Conservation (phyloP, 2,797 vertebrate genomes). For the Allobates femoralis region DNA sequence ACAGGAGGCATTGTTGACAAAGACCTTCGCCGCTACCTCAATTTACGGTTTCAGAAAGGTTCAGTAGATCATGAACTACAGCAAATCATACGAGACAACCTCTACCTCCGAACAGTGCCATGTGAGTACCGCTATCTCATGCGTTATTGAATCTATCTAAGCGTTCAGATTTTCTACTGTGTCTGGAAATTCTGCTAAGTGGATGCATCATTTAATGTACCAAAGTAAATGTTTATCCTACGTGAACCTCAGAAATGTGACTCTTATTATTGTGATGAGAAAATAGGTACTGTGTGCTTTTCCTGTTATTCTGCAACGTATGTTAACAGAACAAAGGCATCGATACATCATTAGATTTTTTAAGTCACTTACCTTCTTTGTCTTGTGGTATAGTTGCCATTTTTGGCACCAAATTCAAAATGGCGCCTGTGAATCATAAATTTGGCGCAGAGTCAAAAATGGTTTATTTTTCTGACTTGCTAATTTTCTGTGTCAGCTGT, state of each 20-base stretch:
- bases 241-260: not conserved
- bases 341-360: no score
- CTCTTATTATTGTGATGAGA: not conserved
- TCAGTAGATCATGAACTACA: conserved; percentile 98
- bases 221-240: not conserved
- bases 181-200: not conserved
- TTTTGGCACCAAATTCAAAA: no score
- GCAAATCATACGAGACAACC: conserved; percentile 98
- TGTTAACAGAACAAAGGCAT: no score
- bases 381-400: no score
- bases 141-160: not conserved
- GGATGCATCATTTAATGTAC: not conserved
- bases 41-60: conserved; percentile 97
- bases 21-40: conserved; percentile 98
- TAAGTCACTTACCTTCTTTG: no score
- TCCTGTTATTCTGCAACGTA: no score
- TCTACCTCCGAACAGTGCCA: conserved; percentile 97
- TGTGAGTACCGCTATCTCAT: conserved; percentile 83
- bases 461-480: no score
- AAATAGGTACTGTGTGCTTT: not conserved
- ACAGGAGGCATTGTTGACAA: conserved; percentile 96
- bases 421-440: no score
- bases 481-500: no score
- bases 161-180: not conserved
- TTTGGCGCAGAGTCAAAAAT: no score